These are phyloP conservation scores for Aurelia aurita complex sp. Pacific DNA, from an alignment of 30 jellyfish, hydroid and myxozoan species.

Conservation along the genomic window DNA sequence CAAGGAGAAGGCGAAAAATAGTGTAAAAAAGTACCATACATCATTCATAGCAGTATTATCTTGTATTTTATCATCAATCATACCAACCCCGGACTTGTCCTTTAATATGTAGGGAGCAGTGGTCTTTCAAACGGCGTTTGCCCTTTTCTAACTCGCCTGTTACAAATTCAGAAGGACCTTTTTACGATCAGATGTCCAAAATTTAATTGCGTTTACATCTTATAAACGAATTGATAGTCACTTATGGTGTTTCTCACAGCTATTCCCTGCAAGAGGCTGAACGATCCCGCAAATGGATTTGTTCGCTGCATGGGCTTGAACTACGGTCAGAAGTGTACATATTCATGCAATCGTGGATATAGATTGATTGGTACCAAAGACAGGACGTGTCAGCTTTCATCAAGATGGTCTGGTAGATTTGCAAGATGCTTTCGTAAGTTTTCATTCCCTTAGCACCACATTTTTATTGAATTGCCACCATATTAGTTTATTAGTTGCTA, in stretches of 20 bases:
- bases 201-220: too few relatives aligned
- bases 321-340: slow-evolving; percentile 56
- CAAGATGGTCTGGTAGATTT: slow-evolving; percentile 65
- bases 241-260: slow-evolving; percentile 9
- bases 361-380: slow-evolving; percentile 38
- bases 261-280: slow-evolving; percentile 62
- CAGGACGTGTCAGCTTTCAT: slow-evolving; percentile 62
- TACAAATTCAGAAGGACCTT: too few relatives aligned
- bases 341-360: slow-evolving; percentile 57
- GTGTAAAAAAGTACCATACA: too few relatives aligned
- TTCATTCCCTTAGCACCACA: neutral
- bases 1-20: too few relatives aligned
- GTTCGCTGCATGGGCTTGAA: slow-evolving; percentile 61
- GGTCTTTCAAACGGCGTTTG: too few relatives aligned
- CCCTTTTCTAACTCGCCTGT: too few relatives aligned
- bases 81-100: too few relatives aligned
- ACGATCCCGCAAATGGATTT: slow-evolving; percentile 46
- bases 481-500: neutral
- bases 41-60: too few relatives aligned
- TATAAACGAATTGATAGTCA: neutral
- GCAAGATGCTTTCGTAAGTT: slow-evolving; percentile 69
- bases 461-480: neutral
- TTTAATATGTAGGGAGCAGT: too few relatives aligned
- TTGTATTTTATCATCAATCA: too few relatives aligned
- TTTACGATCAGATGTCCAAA: too few relatives aligned